A percentile compares a stretch with the other conserved stretches of the same genome.
Evolutionary conservation across 2,888 invertebrate genomes (phyloP).

Genomic region (Dasypolia templi): DNA sequence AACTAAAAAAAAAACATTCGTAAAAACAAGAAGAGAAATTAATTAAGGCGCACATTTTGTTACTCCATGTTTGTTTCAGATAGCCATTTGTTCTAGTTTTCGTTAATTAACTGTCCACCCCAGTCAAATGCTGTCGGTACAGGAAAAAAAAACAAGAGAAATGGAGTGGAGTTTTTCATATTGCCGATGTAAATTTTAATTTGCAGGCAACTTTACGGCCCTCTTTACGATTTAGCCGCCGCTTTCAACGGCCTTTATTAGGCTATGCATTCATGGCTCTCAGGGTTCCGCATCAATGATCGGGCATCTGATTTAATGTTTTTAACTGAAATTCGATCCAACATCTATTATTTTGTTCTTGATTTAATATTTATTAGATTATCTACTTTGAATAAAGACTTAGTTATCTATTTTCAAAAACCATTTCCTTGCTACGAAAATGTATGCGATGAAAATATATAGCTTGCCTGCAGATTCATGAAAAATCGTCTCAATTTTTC

Average conservation of each 20-base stretch:
- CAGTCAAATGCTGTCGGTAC: conserved; percentile 83
- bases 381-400: background rate
- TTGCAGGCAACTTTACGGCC: conserved; percentile 88
- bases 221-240: conserved; percentile 89
- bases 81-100: conserved; percentile 84
- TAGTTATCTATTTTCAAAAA: conserved; percentile 17
- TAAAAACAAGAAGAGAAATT: conserved; percentile 60
- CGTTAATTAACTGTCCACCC: conserved; percentile 88
- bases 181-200: conserved; percentile 90
- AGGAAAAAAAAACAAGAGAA: conserved; percentile 83
- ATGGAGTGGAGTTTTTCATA: conserved; percentile 87
- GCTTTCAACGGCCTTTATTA: conserved; percentile 87
- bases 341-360: background rate
- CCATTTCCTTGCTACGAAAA: conserved; percentile 20
- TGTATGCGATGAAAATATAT: conserved; percentile 44
- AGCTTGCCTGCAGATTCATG: conserved; percentile 41
- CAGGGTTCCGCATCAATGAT: conserved; percentile 76
- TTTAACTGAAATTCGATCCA: conserved; percentile 15
- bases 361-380: conserved; percentile 8
- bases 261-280: conserved; percentile 83
- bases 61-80: conserved; percentile 77
- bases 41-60: conserved; percentile 68
- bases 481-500: conserved; percentile 51
- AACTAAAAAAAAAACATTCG: no score
- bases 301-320: conserved; percentile 58